phyloP scores from a whole-genome alignment of 2,797 vertebrate species.

The Spinibarbus caldwelli region DNA sequence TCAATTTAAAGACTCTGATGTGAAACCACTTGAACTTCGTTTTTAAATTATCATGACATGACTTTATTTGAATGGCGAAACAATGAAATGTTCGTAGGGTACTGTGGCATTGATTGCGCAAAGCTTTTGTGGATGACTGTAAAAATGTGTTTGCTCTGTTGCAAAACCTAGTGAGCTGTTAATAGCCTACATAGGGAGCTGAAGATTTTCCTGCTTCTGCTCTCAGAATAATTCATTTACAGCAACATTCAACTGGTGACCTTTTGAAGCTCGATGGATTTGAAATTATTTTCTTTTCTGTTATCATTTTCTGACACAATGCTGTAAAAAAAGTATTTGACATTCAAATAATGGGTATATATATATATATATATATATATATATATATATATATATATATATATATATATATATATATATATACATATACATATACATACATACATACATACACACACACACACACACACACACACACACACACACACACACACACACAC shows the following conservation, averaged over 20 bases:
- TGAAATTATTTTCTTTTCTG: conserved; percentile 64
- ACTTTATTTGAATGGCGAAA: conserved; percentile 15
- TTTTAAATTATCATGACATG: conserved; percentile 8
- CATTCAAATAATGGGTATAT: too few species aligned
- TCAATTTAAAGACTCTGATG: conserved; percentile 60
- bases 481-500: too few species aligned
- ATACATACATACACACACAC: too few species aligned
- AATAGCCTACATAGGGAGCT: conserved; percentile 17
- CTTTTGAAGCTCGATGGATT: conserved; percentile 63
- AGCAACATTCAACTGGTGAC: conserved; percentile 62
- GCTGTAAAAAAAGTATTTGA: neutral
- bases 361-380: too few species aligned
- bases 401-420: too few species aligned
- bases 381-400: too few species aligned
- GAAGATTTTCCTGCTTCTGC: conserved; percentile 27
- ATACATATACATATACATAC: too few species aligned
- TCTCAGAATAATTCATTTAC: conserved; percentile 49
- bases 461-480: too few species aligned
- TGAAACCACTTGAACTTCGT: conserved; percentile 53
- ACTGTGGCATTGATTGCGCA: neutral
- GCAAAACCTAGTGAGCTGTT: neutral
- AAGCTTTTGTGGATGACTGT: neutral
- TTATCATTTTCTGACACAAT: neutral
- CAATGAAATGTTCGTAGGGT: conserved; percentile 10
- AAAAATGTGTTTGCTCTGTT: neutral